A percentile compares a stretch with the other conserved stretches of the same genome.
phyloP scores from a whole-genome alignment of 2,797 vertebrate genomes.

The Leptoclinus maculatus region DNA sequence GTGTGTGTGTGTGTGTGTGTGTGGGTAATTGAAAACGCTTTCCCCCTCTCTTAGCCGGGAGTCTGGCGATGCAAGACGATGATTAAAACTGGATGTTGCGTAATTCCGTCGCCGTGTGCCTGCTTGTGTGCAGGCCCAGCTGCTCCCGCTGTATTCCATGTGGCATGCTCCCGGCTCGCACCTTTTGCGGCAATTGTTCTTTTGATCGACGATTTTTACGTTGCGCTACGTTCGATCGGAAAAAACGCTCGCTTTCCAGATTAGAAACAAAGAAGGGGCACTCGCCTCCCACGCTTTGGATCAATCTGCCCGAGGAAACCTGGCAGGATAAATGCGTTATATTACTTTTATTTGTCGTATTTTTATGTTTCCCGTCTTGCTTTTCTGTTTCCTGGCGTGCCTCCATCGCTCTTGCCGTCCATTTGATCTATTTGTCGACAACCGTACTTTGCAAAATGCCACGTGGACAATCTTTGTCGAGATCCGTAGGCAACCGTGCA shows the following conservation, averaged over 20 bases:
- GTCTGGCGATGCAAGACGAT: conserved; percentile 52
- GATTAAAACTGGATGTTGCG: conserved; percentile 66
- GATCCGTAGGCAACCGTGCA: not conserved
- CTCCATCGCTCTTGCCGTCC: not conserved
- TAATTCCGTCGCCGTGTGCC: conserved; percentile 44
- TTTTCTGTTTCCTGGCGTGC: not conserved
- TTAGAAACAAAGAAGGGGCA: conserved; percentile 12
- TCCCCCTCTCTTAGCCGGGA: conserved; percentile 44
- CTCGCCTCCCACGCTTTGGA: conserved; percentile 31
- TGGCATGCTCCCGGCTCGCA: not conserved
- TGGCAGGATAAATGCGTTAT: conserved; percentile 18
- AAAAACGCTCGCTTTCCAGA: conserved; percentile 21
- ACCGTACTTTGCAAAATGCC: not conserved
- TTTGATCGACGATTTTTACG: conserved; percentile 12
- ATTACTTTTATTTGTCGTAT: not conserved
- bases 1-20: conserved; percentile 29
- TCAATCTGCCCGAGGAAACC: conserved; percentile 21
- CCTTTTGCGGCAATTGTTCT: conserved; percentile 17
- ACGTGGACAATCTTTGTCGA: not conserved
- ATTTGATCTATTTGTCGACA: not conserved
- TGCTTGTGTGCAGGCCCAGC: conserved; percentile 20
- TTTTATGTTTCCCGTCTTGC: not conserved
- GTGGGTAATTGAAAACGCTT: conserved; percentile 66
- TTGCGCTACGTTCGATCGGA: conserved; percentile 13
- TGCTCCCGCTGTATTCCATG: conserved; percentile 5